Base-by-base conservation (phyloP, 2,888 invertebrate species). In the Diarsia dahlii region DNA sequence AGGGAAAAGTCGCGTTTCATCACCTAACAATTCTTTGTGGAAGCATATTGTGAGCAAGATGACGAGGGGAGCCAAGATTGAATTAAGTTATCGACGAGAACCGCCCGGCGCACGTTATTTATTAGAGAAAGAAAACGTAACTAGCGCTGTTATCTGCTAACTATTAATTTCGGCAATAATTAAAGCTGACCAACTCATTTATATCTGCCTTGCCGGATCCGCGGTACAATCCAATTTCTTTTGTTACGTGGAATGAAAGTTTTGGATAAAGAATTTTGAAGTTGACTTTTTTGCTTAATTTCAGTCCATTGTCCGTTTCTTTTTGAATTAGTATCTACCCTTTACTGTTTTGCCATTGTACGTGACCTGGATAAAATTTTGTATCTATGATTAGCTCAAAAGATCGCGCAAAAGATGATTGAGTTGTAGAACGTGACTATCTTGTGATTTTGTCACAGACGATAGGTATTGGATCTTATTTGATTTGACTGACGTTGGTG, bases 91-190 rank as follows among this genome's bases (percentile, higher is more conserved):
- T 95, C 93, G 93, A 91, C 91, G 92, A 89, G 91, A 89, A 90
- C 88, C 91, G 88, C 87, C 90, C 90, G 89, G 89, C 88, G 87
- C 78, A 84, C 87, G 90, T 93, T 94, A 95, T 95, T 94, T 95
- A 95, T 95, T 92, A 91, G 86, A 90, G 90, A 90, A 91, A 92
- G 92, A 92, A 93, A 93, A 91, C 90, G 92, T 90, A 91, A 92
- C 90, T 86, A 82, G 82, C 83, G 77, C 85, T 84, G 88, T 93
- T 95, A 95, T 95, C 95, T 92, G 87, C 89, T 91, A 90, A 90
- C 94, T 95, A 95, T 95, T 95, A 93, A 95, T 96, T 93, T 93
- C 89, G 91, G 89, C 89, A 92, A 94, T 95, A 95, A 95, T 96
- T 95, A 95, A 94, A 94, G 86, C 93, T 91, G 94, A 91, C 92